Percentiles rank a stretch among this genome's conserved stretches.
These are phyloP conservation scores for Melieria picta DNA, from an alignment of 2,888 invertebrate genomes.

Conservation along the genomic window DNA sequence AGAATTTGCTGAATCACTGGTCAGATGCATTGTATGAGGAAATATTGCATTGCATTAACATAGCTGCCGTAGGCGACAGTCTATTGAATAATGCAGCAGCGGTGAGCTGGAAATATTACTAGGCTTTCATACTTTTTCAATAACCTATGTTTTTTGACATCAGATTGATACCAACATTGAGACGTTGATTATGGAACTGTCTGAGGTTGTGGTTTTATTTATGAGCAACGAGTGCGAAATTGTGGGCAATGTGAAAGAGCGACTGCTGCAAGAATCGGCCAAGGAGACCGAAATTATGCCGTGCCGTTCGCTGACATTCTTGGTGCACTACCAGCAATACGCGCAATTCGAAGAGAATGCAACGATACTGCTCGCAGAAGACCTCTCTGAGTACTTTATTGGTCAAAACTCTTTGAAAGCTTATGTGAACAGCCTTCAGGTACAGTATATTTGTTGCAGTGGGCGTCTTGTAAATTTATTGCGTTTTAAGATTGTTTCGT, in stretches of 20 bases:
- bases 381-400: conserved; percentile 52
- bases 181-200: conserved; percentile 50
- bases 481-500: background rate
- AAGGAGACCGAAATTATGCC: conserved; percentile 49
- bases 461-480: too few species aligned
- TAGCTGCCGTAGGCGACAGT: conserved; percentile 52
- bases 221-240: conserved; percentile 53
- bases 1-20: conserved; percentile 58
- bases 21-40: conserved; percentile 53
- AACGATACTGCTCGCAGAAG: conserved; percentile 56
- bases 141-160: background rate
- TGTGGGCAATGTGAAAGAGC: conserved; percentile 50
- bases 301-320: conserved; percentile 51
- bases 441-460: conserved; percentile 21
- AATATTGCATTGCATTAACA: conserved; percentile 51
- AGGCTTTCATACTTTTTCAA: background rate
- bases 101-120: conserved; percentile 24
- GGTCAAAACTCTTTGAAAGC: conserved; percentile 47
- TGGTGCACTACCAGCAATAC: conserved; percentile 52
- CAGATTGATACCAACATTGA: conserved; percentile 40
- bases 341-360: conserved; percentile 58
- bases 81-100: conserved; percentile 42
- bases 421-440: conserved; percentile 58
- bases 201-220: conserved; percentile 52
- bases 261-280: conserved; percentile 49